Base-by-base conservation (phyloP, 2,797 vertebrate species). In the Poeciliopsis presidionis region DNA sequence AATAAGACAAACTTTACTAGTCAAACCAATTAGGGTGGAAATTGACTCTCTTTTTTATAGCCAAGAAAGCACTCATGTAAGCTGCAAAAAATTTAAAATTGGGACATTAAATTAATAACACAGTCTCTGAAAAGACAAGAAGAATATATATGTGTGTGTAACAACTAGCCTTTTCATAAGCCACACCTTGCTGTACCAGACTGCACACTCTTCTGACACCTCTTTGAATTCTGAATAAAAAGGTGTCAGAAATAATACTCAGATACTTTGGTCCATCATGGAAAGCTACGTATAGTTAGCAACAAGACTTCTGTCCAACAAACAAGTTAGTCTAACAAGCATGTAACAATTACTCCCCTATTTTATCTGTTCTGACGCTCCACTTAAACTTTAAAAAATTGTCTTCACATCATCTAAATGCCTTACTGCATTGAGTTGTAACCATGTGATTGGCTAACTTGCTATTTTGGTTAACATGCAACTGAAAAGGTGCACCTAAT, bases 11-110 rank as follows among this genome's bases (percentile, higher is more conserved):
- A 20, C 55, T 43, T 74, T 74, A 13, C 12, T 65, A 14, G 33
- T 36, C 18, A 65, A 65, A 18, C 16, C 16, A 39, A 20, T 65
- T 65, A 51, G 25, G 49, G 13, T 53, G 46, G 73, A 81, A 18
- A 18, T 33, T 7, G 14, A 36, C 30, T 33, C 33, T 22, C 5
- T 22, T 3, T 63, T 36, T 84, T 85, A 82, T 78, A 87, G 88
- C 81, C 91, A 93, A 89, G 87, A 89, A 88, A 92, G 77, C 79
- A 73, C 67, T 82, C 89, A 88, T 85, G 75, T 75, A 79, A 82
- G 81, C 74, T 83, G 63, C 2, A 67, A 67, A 9, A 22, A 11
- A 13, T 67, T 2, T 0, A 25, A 25, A 67, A 41, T 3, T 67
- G 4, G 36, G 36, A 20, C 30, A 36, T 63, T 63, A 63, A 36